A percentile compares a stretch with the other conserved stretches of the same genome.
These are phyloP conservation scores for Drosophila repletoides DNA, from an alignment of 1,140 invertebrate genomes.

Conservation along the genomic window DNA sequence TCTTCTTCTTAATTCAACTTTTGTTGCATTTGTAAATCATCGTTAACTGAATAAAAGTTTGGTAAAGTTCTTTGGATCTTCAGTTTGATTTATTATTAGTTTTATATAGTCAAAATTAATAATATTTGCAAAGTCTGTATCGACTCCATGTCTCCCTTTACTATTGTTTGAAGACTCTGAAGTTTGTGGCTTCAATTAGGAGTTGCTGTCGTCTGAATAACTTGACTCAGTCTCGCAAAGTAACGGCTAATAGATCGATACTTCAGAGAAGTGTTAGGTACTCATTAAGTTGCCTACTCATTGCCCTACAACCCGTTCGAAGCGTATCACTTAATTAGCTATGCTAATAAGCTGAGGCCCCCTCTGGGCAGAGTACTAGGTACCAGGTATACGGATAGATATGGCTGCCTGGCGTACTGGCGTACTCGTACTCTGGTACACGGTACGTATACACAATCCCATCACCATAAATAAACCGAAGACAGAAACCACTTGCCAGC, in stretches of 20 bases:
- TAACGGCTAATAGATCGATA: slow-evolving; percentile 4
- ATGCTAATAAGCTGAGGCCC: slow-evolving; percentile 58
- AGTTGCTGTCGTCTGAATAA: no score
- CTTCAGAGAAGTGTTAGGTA: not conserved
- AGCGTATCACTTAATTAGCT: slow-evolving; percentile 68
- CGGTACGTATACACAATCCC: slow-evolving; percentile 15
- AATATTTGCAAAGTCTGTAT: no score
- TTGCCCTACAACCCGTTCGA: slow-evolving; percentile 27
- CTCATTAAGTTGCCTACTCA: slow-evolving; percentile 13
- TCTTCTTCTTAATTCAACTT: not conserved
- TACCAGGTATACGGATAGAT: slow-evolving; percentile 1
- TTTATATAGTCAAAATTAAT: no score
- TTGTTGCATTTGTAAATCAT: no score
- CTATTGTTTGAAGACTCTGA: no score
- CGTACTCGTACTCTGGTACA: not conserved
- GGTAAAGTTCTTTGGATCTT: no score
- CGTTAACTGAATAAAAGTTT: no score
- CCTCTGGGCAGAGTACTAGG: not conserved
- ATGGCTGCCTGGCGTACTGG: no score
- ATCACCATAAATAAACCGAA: slow-evolving; percentile 65
- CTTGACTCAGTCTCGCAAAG: no score
- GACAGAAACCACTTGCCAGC: slow-evolving; percentile 30
- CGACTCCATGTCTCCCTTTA: no score
- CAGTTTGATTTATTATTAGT: no score
- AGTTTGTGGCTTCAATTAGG: no score